Evolutionary conservation across 2,888 invertebrate species (phyloP), one percentile per base, ranked within the genome.

Genomic region (Magallana nippona): DNA sequence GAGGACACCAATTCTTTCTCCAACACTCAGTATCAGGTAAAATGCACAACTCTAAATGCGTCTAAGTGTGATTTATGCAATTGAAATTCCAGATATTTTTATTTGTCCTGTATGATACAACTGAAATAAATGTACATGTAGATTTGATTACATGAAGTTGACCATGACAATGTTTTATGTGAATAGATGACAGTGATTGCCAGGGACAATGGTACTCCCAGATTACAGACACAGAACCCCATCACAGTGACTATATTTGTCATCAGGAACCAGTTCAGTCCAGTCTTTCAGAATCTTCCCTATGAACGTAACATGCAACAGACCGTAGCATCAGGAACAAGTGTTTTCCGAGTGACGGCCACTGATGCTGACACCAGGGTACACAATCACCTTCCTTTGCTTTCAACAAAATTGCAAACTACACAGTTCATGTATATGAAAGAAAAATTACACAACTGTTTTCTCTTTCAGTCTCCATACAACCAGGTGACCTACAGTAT

Each of bases 171-270:
- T 62, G 44, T 44, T 44, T 44, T 44, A 44, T 44, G 44, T 58
- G 83, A 86, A 5, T 87, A 91, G 91, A 82, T 91, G 84, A 87
- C 88, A 2, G 88, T 93, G 1, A 79, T 86, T 78, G 93, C 92
- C 10, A 82, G 85, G 32, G 93, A 93, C 84, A 84, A 84, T 78
- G 93, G 92, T 2, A 84, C 86, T 1, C 90, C 90, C 15, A 86
- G 88, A 0, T 86, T 90, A 10, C 83, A 85, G 79, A 87, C 86
- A 32, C 44, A 79, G 0, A 81, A 80, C 2, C 83, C 86, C 2
- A 89, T 90, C 15, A 87, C 88, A n/a, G 92, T 93, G 15, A 88
- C 84, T 32, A 89, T 93, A 55, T 87, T 81, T 57, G 91, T 92
- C 1, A 84, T 89, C 19, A 86, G 92, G 3, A 93, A 93, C 86